Percentiles rank a stretch among this genome's conserved stretches.
Conservation (phyloP, 2,113 vertebrate genomes). For the Phyllopteryx taeniolatus region DNA sequence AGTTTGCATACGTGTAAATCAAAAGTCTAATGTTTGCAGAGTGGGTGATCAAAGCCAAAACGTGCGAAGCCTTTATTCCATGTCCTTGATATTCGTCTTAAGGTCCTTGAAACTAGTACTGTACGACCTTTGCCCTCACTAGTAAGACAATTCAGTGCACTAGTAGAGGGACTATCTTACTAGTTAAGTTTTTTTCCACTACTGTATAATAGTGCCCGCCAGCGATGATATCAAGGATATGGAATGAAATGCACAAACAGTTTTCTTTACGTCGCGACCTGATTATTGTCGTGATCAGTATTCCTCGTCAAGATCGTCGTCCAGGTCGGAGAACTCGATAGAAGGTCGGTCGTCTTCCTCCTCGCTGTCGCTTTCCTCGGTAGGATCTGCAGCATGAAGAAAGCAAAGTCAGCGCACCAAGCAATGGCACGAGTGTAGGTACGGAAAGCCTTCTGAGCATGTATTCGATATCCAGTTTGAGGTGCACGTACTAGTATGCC, state of each 20-base stretch:
- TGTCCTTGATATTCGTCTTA: neutral
- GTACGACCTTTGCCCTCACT: neutral
- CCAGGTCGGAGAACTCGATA: conserved; percentile 77
- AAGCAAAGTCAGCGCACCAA: neutral
- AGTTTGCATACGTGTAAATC: conserved; percentile 47
- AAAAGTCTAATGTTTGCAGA: conserved; percentile 23
- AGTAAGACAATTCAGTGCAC: neutral
- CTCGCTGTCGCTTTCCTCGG: conserved; percentile 81
- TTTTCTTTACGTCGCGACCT: neutral
- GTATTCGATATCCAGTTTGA: neutral
- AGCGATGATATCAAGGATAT: neutral
- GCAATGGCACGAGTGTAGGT: neutral
- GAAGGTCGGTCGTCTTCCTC: conserved; percentile 72
- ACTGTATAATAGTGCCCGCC: neutral
- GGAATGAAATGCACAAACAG: neutral
- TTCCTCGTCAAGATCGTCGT: conserved; percentile 70
- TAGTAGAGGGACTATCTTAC: too few relatives aligned
- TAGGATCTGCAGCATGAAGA: conserved; percentile 79
- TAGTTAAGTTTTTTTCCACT: neutral
- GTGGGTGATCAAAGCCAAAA: neutral
- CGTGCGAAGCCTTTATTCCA: neutral
- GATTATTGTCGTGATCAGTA: conserved; percentile 39
- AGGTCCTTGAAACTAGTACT: too few relatives aligned
- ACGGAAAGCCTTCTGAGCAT: neutral
- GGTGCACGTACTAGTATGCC: too few relatives aligned